These are phyloP conservation scores for Diplolepis rosae DNA, from an alignment of 2,888 invertebrate genomes.

Conservation along the genomic window DNA sequence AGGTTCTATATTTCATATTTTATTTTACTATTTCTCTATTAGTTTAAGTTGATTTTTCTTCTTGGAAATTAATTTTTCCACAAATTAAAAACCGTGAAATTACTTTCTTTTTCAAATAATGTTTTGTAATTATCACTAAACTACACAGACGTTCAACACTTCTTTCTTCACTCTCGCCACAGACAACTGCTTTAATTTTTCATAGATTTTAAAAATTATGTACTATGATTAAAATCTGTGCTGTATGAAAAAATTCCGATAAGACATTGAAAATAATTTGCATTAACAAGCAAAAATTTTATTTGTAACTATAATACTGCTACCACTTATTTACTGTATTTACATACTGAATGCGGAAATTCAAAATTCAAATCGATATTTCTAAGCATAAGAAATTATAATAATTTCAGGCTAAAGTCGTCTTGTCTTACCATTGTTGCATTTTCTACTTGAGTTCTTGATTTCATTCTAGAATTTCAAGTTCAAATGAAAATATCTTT, in stretches of 20 bases:
- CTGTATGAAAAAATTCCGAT: no score
- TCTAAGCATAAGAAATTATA: neutral
- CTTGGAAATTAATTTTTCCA: neutral
- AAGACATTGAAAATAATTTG: no score
- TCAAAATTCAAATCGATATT: neutral
- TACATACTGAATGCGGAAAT: neutral
- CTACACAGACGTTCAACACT: no score
- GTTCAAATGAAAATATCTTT: no score
- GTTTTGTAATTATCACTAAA: neutral
- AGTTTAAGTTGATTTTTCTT: neutral
- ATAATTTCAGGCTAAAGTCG: neutral
- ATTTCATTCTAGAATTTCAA: no score
- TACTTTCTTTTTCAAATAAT: neutral
- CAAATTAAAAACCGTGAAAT: neutral
- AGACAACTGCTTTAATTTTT: no score
- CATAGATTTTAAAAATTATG: no score
- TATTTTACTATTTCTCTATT: neutral
- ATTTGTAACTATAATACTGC: no score
- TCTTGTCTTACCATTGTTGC: neutral
- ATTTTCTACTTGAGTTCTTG: neutral
- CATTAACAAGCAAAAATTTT: no score
- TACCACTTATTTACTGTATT: no score
- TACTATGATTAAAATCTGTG: no score
- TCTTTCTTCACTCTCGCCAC: no score
- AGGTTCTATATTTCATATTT: neutral